A percentile compares a stretch with the other conserved stretches of the same genome.
phyloP scores from a whole-genome alignment of 92 coral and sea anemone genomes.

The Palythoa grandis region DNA sequence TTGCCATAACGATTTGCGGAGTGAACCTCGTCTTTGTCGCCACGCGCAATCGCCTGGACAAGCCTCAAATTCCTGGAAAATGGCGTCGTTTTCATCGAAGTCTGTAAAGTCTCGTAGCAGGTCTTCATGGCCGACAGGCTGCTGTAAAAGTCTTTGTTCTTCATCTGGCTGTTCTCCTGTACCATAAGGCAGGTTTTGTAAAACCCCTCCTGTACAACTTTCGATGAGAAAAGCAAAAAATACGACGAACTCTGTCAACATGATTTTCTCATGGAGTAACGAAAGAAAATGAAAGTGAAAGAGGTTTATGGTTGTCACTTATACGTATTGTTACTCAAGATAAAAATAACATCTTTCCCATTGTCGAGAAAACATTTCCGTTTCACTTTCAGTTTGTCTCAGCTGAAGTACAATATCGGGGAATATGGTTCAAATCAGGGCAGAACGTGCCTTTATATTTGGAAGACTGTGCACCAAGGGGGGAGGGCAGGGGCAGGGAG shows the following conservation, averaged over 20 bases:
- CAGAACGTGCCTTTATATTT: too few relatives aligned
- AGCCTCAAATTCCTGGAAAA: conserved; percentile 68
- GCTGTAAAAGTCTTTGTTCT: conserved; percentile 10
- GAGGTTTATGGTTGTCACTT: too few relatives aligned
- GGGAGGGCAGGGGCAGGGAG: too few relatives aligned
- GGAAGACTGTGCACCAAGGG: too few relatives aligned
- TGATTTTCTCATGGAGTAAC: neutral
- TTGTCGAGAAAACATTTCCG: too few relatives aligned
- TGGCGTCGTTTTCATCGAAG: conserved; percentile 52
- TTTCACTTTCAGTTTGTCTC: too few relatives aligned
- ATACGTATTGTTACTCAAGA: too few relatives aligned
- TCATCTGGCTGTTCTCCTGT: conserved; percentile 8
- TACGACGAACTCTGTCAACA: conserved; percentile 14
- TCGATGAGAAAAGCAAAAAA: conserved; percentile 45
- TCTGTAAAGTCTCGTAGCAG: conserved; percentile 47
- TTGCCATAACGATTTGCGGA: neutral
- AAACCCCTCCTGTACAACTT: conserved; percentile 57
- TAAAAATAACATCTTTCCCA: too few relatives aligned
- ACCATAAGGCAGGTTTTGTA: neutral
- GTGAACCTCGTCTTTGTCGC: conserved; percentile 56
- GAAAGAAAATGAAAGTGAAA: too few relatives aligned
- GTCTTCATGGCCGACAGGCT: conserved; percentile 5
- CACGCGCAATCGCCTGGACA: conserved; percentile 59
- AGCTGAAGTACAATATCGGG: too few relatives aligned
- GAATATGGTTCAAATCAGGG: too few relatives aligned